Base-by-base conservation (phyloP, 2,888 invertebrate species). In the Athripsodes cinereus region DNA sequence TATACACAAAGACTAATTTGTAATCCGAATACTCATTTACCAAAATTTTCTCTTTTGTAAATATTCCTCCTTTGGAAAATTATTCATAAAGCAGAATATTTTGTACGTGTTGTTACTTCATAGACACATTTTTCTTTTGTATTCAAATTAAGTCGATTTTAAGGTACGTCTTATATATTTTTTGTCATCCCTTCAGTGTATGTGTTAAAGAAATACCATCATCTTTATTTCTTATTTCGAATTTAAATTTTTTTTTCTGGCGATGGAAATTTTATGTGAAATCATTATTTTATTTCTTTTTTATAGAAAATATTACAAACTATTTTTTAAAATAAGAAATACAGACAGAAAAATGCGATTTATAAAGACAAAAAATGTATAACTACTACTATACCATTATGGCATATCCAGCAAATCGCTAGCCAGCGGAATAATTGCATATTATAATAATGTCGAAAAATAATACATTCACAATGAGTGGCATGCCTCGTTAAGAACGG, bases 21-120 rank as follows among this genome's bases (percentile, higher is more conserved):
- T 50, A 50, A 50, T 50, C 50, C 16, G 22, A 22, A 50, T 50
- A 50, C 26, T 26, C 50, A 21, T 50, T 50, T 50, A 21, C 50
- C 21, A 22, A 50, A 20, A 50, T 8, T 13, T 21, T 47, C n/a
- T 47, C 40, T 48, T 48, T 20, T 48, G 18, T 11, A 48, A 19
- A 48, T 19, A 48, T 48, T 19, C 20, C 48, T 48, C 19, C 18
- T 48, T 48, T 40, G 40, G 13, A 40, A 47, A 50, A 50, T 20
- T 50, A 50, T 50, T 50, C 50, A 50, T 21, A 50, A 50, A 50
- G 26, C 11, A 26, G 22, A 50, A 50, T 11, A 22, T 50, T 50
- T 50, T 50, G 50, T 20, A 50, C 8, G 50, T 48, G 48, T 22
- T 40, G 31, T 31, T 31, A 8, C 11, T 46, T 50, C 22, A 26